Evolutionary conservation across 2,888 invertebrate genomes (phyloP), one percentile per base, ranked within the genome.

Genomic region (Lampropteryx suffumata): DNA sequence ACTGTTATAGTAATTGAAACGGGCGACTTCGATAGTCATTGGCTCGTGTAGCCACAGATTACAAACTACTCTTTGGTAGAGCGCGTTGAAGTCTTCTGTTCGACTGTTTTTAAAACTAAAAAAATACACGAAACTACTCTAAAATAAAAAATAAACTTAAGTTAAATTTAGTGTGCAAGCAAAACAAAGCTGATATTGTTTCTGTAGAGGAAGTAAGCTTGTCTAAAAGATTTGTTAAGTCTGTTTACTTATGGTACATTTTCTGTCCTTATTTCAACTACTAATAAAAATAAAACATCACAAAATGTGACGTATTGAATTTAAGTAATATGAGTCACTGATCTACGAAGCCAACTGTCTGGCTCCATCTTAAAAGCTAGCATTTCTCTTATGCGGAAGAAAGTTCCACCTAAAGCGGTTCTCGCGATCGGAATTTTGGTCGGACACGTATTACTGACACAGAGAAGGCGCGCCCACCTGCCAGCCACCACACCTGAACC

Each of bases 61-160:
- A 51, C 17, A 32, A 53, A 60, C 50, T 36, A 46, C 21, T 49
- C 41, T 28, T 51, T 67, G 67, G 62, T 36, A 49, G 53, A 62
- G 67, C 86, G 88, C 89, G 89, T 90, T 90, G 86, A 88, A 79
- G 82, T 90, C 89, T 88, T 86, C 76, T 74, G 72, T 75, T 76
- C 66, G 77, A 73, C 64, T 57, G 54, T 64, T 63, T 62, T 59
- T 44, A 59, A 65, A 73, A 72, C 71, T 76, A 27, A 46, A 41
- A 36, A 11, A 35, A 35, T 10, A 10, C 34, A 5, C n/a, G 24
- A n/a, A 11, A 27, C 8, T 39, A n/a, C 24, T 32, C 14, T 10
- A 32, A n/a, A 1, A n/a, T 46, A n/a, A n/a, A n/a, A n/a, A n/a
- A n/a, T n/a, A n/a, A n/a, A n/a, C n/a, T n/a, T n/a, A n/a, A n/a